Evolutionary conservation across 1,140 invertebrate species (phyloP), one percentile per base, ranked within the genome.

Genomic region (Zaprionus vittiger): DNA sequence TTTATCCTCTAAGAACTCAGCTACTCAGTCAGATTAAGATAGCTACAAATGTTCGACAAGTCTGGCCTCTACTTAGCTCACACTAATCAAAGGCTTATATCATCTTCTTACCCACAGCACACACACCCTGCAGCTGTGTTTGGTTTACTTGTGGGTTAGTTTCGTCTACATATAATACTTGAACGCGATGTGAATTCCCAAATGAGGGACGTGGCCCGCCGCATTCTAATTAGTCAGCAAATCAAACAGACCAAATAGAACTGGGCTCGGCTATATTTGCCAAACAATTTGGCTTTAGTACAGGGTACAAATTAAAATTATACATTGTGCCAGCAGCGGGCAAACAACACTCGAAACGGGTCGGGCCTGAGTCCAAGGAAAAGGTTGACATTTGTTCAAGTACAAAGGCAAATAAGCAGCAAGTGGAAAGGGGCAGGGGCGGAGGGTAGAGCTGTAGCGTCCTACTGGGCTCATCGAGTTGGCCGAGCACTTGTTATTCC

Each of bases 401-500:
- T 76, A 79, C 85, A 90, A 85, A 79, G 72, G 80, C 73, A 89
- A 89, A 89, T 79, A 89, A 44, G 55, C 11, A 17, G 41, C 28
- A 4, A 26, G 7, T 11, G 1, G n/a, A n/a, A 17, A 7, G 6
- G n/a, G n/a, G 12, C 9, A 11, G 11, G 17, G 9, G 17, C 2
- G 11, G 47, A 2, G 11, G 17, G 37, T n/a, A 17, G 24, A 59
- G 44, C 15, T n/a, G 15, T 20, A 17, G 47, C 41, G 26, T 37
- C 56, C 69, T 64, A 72, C 59, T 38, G 47, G 34, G 17, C 73
- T 64, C 75, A 79, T 57, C 62, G 22, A 60, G 14, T 24, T 70
- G 76, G 65, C 67, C 75, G 76, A 91, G 77, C 79, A 91, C 87
- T 91, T 91, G 87, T 91, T 91, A 91, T 91, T 91, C 62, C 81